Percentiles rank a stretch among this genome's conserved stretches.
Conservation (phyloP, 1,140 invertebrate genomes). For the Pseudomyrmex pallidus region DNA sequence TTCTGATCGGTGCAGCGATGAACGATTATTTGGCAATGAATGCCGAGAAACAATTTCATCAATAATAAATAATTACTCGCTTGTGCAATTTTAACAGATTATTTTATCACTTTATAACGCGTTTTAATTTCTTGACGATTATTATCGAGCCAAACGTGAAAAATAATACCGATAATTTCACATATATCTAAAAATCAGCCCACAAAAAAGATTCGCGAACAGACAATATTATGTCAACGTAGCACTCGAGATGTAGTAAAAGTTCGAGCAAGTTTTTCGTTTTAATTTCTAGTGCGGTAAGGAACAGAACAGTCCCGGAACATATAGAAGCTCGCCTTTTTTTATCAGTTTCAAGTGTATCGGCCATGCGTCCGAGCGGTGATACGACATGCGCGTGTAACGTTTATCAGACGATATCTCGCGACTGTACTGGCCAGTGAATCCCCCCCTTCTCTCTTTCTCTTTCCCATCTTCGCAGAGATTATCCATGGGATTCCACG, state of each 20-base stretch:
- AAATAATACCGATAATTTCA: neutral
- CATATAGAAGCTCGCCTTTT: conserved; percentile 5
- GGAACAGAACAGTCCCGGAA: conserved; percentile 58
- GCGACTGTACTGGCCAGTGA: conserved; percentile 9
- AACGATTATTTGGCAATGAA: neutral
- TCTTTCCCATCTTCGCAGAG: conserved; percentile 5
- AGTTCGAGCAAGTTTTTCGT: neutral
- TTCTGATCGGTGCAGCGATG: neutral
- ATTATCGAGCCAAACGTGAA: too few relatives aligned
- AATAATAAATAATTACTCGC: too few relatives aligned
- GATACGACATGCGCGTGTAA: conserved; percentile 18
- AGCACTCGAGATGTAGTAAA: neutral
- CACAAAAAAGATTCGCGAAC: neutral
- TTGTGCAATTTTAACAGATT: neutral
- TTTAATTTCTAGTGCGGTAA: neutral
- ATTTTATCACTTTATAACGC: neutral
- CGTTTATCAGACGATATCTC: conserved; percentile 48
- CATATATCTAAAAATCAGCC: neutral
- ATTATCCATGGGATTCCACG: conserved; percentile 56
- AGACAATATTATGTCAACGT: neutral
- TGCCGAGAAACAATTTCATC: too few relatives aligned
- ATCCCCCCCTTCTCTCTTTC: neutral
- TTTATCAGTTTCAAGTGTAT: conserved; percentile 68
- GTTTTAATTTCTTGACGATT: neutral
- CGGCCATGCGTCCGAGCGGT: conserved; percentile 44